Conservation (phyloP, 2,797 vertebrate genomes). For the Syncerus caffer region DNA sequence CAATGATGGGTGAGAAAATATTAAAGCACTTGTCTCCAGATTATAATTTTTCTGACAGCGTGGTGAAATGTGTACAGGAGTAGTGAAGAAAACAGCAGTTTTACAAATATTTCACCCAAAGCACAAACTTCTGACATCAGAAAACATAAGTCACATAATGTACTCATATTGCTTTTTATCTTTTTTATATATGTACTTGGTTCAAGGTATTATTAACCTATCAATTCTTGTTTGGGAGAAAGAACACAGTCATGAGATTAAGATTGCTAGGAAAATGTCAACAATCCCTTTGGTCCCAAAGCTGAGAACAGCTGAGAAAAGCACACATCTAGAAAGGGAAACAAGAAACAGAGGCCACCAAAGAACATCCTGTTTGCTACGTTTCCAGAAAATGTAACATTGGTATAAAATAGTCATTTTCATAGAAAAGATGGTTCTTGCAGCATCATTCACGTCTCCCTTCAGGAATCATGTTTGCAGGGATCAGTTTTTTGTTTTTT, state of each 20-base stretch:
- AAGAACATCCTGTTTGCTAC: constrained; percentile 73
- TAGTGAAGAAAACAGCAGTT: constrained; percentile 73
- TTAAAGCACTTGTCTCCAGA: constrained; percentile 71
- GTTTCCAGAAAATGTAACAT: constrained; percentile 79
- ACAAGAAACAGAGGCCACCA: constrained; percentile 67
- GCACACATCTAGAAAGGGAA: constrained; percentile 70
- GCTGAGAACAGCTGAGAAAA: constrained; percentile 80
- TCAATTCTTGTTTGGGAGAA: constrained; percentile 74
- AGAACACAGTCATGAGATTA: constrained; percentile 76
- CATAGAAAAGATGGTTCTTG: constrained; percentile 83
- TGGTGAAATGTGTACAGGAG: constrained; percentile 54
- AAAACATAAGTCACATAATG: constrained; percentile 72
- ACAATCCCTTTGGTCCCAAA: constrained; percentile 86
- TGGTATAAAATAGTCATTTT: constrained; percentile 83
- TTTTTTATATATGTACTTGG: constrained; percentile 70
- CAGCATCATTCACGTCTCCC: constrained; percentile 78
- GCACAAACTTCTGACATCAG: constrained; percentile 72
- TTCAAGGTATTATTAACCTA: constrained; percentile 70
- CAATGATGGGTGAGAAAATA: constrained; percentile 30
- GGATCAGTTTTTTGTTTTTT: constrained; percentile 72
- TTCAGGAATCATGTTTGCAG: constrained; percentile 74
- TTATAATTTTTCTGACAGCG: constrained; percentile 72
- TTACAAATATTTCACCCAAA: constrained; percentile 78
- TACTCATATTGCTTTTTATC: constrained; percentile 80
- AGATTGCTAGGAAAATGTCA: constrained; percentile 78